Percentiles rank a stretch among this genome's conserved stretches.
Evolutionary conservation across 2,113 vertebrate species (phyloP).

Genomic region (Synodontis membranacea): DNA sequence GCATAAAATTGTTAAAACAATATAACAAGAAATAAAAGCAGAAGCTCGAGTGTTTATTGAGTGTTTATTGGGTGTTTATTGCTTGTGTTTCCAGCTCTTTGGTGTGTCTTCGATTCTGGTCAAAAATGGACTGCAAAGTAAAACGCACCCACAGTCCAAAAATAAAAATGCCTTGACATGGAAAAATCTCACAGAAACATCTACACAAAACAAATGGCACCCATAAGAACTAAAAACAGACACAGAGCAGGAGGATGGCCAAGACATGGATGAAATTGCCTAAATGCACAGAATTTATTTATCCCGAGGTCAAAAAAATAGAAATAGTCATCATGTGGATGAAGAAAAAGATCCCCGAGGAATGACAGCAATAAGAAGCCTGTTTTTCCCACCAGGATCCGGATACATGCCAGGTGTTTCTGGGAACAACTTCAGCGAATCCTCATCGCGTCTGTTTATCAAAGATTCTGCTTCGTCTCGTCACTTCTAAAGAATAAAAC

Average conservation of each 20-base stretch:
- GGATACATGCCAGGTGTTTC: conserved; percentile 12
- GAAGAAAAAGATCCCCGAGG: background rate
- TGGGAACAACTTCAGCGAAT: background rate
- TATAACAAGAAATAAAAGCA: background rate
- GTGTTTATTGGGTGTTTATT: background rate
- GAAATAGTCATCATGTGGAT: background rate
- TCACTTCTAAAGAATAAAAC: too few species aligned
- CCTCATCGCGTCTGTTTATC: background rate
- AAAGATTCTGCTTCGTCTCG: background rate
- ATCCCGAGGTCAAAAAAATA: background rate
- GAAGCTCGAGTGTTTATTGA: background rate
- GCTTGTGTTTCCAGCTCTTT: background rate
- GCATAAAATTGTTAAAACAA: background rate
- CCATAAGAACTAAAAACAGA: background rate
- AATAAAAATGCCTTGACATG: background rate
- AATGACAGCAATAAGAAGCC: background rate
- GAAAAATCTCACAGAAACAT: background rate
- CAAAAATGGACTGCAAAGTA: background rate
- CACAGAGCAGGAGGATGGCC: background rate
- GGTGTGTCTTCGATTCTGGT: background rate
- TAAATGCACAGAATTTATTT: background rate
- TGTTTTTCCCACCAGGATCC: conserved; percentile 28
- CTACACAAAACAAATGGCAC: background rate
- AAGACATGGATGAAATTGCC: background rate
- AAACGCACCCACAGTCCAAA: background rate